phyloP scores from a whole-genome alignment of 2,113 vertebrate species.

The Eubucco bourcierii region DNA sequence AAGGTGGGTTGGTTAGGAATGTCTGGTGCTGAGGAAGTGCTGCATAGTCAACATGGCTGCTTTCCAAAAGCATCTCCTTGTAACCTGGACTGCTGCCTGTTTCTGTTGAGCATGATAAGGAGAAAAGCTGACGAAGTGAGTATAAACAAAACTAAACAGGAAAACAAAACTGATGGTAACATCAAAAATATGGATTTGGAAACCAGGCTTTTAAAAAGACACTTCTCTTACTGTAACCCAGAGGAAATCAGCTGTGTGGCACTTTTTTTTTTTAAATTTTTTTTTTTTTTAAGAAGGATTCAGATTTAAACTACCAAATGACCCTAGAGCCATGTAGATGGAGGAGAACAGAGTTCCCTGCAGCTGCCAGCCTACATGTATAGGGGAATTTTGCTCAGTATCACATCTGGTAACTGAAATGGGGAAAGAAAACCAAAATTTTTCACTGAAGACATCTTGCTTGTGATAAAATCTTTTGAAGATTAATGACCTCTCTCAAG shows the following conservation, averaged over 20 bases:
- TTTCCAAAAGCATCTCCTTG: neutral
- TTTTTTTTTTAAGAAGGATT: neutral
- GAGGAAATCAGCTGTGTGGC: neutral
- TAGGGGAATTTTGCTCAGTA: conserved; percentile 15
- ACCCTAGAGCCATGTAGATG: neutral
- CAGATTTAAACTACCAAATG: neutral
- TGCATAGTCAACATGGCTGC: neutral
- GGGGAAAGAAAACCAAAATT: neutral
- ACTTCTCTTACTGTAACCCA: neutral
- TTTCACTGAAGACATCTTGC: neutral
- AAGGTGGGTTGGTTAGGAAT: neutral
- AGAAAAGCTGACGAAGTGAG: neutral
- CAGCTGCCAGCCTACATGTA: conserved; percentile 4
- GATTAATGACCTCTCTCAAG: neutral
- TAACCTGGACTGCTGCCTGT: neutral
- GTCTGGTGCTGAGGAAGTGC: neutral
- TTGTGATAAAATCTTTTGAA: neutral
- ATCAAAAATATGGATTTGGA: neutral
- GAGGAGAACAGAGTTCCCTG: neutral
- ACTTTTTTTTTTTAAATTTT: neutral
- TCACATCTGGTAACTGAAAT: neutral
- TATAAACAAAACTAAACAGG: neutral
- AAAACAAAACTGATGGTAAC: neutral
- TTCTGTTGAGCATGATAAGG: neutral
- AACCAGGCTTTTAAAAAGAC: neutral